Base-by-base conservation (phyloP, 1,140 invertebrate species). In the Meloidogyne hapla region DNA sequence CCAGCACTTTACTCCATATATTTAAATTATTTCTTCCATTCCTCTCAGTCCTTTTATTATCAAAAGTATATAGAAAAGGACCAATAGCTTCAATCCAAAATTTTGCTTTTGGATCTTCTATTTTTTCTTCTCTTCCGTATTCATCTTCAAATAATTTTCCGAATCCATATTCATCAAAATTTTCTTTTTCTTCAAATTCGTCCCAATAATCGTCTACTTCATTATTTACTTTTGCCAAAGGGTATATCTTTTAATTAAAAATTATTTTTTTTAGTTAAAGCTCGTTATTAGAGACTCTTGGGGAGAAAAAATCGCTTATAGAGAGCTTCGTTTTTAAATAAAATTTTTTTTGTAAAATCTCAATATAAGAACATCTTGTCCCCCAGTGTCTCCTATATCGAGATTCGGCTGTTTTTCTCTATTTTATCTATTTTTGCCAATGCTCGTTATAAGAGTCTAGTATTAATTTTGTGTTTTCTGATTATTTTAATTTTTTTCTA, bases 1-100 rank as follows among this genome's bases (percentile, higher is more conserved):
- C 28, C 12, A 73, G 23, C 3, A 23, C 10, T 40, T 33, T 40
- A 12, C 9, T 18, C 71, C 71, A 73, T 5, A 73, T 33, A 33
- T n/a, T 72, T 23, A 9, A 38, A 45, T 45, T 15, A 45, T 56
- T 56, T 8, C 48, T 18, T 56, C n/a, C 40, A 42, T 12, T 15
- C 2, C 13, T 42, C 2, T 1, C 18, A n/a, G 6, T 5, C 21
- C 26, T 38, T 40, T 40, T 63, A 33, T 73, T 73, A 42, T 73
- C 48, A 40, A 73, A 73, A 25, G 56, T 61, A 33, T 56, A 73
- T 23, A 73, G 38, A 38, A 73, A 73, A 8, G 71, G 71, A 1
- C 71, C 71, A 33, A 73, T 9, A 23, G 56, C 23, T 21, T 73
- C 56, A 8, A 9, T 33, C 71, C 71, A 73, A 28, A 73, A 73